A percentile compares a stretch with the other conserved stretches of the same genome.
Evolutionary conservation across 2,888 invertebrate species (phyloP).

Genomic region (Pilophorus perplexus): DNA sequence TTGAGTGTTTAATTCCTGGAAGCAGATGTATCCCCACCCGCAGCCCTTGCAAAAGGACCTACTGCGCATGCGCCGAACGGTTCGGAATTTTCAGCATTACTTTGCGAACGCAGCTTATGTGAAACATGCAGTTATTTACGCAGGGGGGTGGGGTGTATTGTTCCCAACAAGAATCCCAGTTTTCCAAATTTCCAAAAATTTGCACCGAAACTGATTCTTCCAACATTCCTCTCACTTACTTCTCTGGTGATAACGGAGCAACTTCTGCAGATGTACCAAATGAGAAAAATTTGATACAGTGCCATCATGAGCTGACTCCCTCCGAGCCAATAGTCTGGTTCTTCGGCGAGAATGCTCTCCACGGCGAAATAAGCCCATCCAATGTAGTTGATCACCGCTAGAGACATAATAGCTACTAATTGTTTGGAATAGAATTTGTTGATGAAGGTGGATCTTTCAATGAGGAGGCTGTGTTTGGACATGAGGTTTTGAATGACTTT

Average conservation of each 20-base stretch:
- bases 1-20: too few species aligned
- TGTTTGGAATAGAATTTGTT: slow-evolving; percentile 25
- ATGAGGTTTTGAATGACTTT: background rate
- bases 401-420: background rate
- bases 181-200: background rate
- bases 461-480: background rate
- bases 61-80: too few species aligned
- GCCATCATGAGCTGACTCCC: background rate
- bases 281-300: background rate
- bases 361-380: slow-evolving; percentile 7
- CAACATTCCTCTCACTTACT: background rate
- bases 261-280: slow-evolving; percentile 9
- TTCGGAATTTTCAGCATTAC: too few species aligned
- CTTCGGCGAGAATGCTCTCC: background rate
- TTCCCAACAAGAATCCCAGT: too few species aligned
- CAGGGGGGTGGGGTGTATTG: too few species aligned
- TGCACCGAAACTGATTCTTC: background rate
- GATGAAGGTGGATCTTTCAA: slow-evolving; percentile 6
- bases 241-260: background rate
- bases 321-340: background rate
- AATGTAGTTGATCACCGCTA: slow-evolving; percentile 1
- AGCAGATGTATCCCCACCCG: too few species aligned
- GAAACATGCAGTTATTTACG: too few species aligned
- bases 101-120: too few species aligned
- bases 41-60: too few species aligned